These are phyloP conservation scores for Sebastes hubbsi DNA, from an alignment of 2,797 vertebrate genomes.

Conservation along the genomic window DNA sequence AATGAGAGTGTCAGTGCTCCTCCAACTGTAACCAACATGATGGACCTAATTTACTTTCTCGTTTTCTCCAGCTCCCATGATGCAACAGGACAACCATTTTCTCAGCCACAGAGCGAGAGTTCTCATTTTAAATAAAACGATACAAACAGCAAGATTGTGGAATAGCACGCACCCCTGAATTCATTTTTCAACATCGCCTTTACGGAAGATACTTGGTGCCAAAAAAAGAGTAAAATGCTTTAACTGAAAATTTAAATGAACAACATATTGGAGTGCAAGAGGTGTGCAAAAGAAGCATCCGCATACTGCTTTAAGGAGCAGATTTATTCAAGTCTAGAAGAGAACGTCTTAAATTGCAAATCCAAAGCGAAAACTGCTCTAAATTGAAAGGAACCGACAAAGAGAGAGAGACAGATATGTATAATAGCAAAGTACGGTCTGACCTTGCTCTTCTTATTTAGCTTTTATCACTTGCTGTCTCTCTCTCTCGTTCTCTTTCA, in stretches of 20 bases:
- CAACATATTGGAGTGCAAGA: neutral
- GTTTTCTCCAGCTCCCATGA: constrained; percentile 36
- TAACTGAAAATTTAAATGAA: neutral
- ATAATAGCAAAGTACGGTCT: constrained; percentile 2
- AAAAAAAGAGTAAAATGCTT: neutral
- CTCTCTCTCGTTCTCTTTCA: constrained; percentile 15
- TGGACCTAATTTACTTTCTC: constrained; percentile 50
- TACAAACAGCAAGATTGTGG: neutral
- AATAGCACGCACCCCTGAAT: neutral
- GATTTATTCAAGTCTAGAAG: neutral
- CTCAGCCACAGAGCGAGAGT: neutral
- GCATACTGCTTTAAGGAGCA: neutral
- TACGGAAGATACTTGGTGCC: neutral
- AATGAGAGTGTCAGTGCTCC: constrained; percentile 62
- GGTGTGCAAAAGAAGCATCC: neutral
- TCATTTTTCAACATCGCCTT: neutral
- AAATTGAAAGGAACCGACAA: constrained; percentile 4
- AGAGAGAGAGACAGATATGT: neutral
- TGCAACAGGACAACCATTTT: constrained; percentile 26
- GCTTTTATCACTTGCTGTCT: neutral
- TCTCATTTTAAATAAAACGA: constrained; percentile 17
- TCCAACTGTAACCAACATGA: constrained; percentile 62
- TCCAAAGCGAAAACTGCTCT: neutral
- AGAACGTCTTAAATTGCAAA: neutral
- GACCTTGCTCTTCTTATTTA: constrained; percentile 38